A percentile compares a stretch with the other conserved stretches of the same genome.
phyloP scores from a whole-genome alignment of 2,888 invertebrate species.

The Campaea margaritaria region DNA sequence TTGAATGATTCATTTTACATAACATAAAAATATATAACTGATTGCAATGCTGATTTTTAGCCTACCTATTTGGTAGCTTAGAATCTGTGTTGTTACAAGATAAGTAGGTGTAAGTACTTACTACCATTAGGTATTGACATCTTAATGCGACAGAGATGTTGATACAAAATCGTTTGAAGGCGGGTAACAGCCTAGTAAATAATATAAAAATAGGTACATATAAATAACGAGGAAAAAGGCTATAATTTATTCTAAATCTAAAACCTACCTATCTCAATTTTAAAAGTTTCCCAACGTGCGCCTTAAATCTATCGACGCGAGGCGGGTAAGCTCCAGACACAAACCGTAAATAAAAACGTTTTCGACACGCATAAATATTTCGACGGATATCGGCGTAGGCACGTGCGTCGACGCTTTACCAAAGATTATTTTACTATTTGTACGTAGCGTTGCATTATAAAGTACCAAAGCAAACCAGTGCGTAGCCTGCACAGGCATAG shows the following conservation, averaged over 20 bases:
- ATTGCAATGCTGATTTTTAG: no score
- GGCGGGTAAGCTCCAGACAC: conserved; percentile 47
- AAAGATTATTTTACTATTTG: conserved; percentile 6
- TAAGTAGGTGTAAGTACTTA: no score
- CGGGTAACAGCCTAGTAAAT: background rate
- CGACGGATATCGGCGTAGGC: conserved; percentile 66
- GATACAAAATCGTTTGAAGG: no score
- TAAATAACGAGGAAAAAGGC: background rate
- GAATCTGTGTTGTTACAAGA: no score
- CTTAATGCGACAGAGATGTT: no score
- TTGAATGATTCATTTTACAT: no score
- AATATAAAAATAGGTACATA: conserved; percentile 1
- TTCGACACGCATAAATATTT: conserved; percentile 65
- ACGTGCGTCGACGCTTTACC: conserved; percentile 69
- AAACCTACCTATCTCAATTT: background rate
- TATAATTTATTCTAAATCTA: background rate
- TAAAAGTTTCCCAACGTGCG: background rate
- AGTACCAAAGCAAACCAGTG: no score
- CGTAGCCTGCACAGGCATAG: conserved; percentile 31
- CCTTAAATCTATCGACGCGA: conserved; percentile 28
- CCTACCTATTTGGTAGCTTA: no score
- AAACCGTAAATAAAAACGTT: conserved; percentile 67
- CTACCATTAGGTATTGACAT: no score
- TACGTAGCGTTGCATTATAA: conserved; percentile 16
- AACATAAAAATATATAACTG: no score